These are phyloP conservation scores for Deilephila elpenor DNA, from an alignment of 2,888 invertebrate genomes.

Conservation along the genomic window DNA sequence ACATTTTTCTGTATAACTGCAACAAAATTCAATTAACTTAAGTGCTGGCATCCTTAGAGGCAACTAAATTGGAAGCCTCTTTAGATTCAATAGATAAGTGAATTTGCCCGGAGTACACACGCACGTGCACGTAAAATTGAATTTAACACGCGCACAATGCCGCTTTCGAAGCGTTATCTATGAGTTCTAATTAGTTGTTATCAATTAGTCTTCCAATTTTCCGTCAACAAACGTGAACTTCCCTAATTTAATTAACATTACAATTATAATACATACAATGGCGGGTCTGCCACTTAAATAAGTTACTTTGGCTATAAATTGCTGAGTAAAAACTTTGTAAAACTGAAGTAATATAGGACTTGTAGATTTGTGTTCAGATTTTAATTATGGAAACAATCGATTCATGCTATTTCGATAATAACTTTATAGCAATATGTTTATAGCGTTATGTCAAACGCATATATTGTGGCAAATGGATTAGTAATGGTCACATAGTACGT, in stretches of 20 bases:
- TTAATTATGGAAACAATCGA: too few relatives aligned
- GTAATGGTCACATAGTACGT: too few relatives aligned
- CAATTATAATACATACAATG: too few relatives aligned
- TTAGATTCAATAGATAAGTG: background rate
- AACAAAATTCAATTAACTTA: background rate
- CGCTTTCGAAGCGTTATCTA: constrained; percentile 1
- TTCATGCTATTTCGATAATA: too few relatives aligned
- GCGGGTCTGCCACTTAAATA: too few relatives aligned
- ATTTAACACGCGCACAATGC: background rate
- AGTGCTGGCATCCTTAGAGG: background rate
- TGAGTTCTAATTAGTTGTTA: constrained; percentile 3
- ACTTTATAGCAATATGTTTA: too few relatives aligned
- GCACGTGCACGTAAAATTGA: constrained; percentile 1
- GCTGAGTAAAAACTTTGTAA: too few relatives aligned
- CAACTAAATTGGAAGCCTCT: background rate
- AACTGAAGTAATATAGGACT: too few relatives aligned
- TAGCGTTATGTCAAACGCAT: too few relatives aligned
- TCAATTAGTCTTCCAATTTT: background rate
- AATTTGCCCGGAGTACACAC: background rate
- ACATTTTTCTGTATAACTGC: background rate
- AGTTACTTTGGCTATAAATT: too few relatives aligned
- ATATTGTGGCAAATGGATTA: too few relatives aligned
- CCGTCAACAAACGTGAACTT: background rate
- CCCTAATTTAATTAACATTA: background rate
- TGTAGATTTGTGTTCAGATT: too few relatives aligned